Evolutionary conservation across 2,797 vertebrate genomes (phyloP), one percentile per base, ranked within the genome.

Genomic region (Anisognathus igniventris): DNA sequence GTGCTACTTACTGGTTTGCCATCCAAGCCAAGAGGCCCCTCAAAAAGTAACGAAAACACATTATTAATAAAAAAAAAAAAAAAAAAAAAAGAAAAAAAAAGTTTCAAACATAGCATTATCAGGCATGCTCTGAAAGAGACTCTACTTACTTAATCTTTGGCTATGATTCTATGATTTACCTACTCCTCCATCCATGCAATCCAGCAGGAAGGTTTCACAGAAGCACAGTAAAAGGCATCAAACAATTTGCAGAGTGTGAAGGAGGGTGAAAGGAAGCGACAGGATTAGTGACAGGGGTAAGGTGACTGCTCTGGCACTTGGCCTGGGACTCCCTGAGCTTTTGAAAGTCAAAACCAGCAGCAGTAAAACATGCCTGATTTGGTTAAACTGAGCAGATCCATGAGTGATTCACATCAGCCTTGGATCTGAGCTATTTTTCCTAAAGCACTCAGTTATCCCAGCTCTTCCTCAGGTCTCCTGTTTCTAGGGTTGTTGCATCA

Each of bases 11-110:
- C 99, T 57, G 99, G 99, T 96, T 99, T 99, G 91, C 99, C 99
- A 95, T 99, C 99, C 98, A 99, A 97, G 92, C 99, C 99, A 90
- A 99, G 98, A 22, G 99, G 99, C 77, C 99, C 99, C 99, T 99
- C 97, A 74, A 97, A 91, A 97, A 83, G 80, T 67, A 96, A 77
- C 57, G 11, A 95, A 61, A 95, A 93, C 7, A 40, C 8, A 75
- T 8, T 0, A 47, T 66, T 88, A 72, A 67, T 77, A 73, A 86
- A 17, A 25, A 57, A 16, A n/a, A 28, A 25, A 48, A n/a, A 6
- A 3, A 39, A 22, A 44, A 27, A 2, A 9, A 21, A 14, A n/a
- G n/a, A n/a, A n/a, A n/a, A n/a, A 48, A 48, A 50, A 28, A 10
- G 56, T 78, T 44, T 56, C 54, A 67, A 39, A 62, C 33, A 39